Conservation (phyloP, 2,888 invertebrate species). For the Ophion slaviceki region DNA sequence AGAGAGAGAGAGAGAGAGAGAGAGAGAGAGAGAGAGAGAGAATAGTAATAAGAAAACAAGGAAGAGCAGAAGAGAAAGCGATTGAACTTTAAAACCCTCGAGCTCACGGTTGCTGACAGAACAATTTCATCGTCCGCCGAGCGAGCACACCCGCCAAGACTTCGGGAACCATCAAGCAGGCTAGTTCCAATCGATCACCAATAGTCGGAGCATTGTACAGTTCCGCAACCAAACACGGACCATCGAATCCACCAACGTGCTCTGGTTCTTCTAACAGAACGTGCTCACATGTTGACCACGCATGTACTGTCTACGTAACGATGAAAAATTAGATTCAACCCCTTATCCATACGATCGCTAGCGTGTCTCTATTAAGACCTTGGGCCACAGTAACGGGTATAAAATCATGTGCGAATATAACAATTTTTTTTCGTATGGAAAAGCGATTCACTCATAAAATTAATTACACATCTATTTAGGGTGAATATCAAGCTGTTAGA, state of each 20-base stretch:
- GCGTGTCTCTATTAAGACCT: too few relatives aligned
- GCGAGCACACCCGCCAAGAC: constrained; percentile 59
- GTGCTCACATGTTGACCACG: constrained; percentile 10
- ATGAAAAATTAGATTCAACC: not conserved
- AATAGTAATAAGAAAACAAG: constrained; percentile 10
- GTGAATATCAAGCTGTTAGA: too few relatives aligned
- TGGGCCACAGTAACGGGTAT: too few relatives aligned
- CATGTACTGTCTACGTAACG: not conserved
- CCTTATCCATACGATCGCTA: not conserved
- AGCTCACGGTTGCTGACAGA: constrained; percentile 71
- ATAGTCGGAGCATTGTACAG: constrained; percentile 47
- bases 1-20: not conserved
- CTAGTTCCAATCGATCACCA: constrained; percentile 64
- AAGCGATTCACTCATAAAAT: too few relatives aligned
- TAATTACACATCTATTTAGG: too few relatives aligned
- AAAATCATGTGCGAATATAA: too few relatives aligned
- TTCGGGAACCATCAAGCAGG: constrained; percentile 17
- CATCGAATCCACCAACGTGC: constrained; percentile 23
- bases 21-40: not conserved
- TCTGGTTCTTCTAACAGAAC: not conserved
- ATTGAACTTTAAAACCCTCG: constrained; percentile 55
- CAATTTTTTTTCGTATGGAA: too few relatives aligned
- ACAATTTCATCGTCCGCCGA: constrained; percentile 73
- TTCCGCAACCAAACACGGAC: constrained; percentile 31
- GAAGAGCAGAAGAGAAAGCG: constrained; percentile 38